phyloP scores from a whole-genome alignment of 2,797 vertebrate species.

The Sebastes diaconus region DNA sequence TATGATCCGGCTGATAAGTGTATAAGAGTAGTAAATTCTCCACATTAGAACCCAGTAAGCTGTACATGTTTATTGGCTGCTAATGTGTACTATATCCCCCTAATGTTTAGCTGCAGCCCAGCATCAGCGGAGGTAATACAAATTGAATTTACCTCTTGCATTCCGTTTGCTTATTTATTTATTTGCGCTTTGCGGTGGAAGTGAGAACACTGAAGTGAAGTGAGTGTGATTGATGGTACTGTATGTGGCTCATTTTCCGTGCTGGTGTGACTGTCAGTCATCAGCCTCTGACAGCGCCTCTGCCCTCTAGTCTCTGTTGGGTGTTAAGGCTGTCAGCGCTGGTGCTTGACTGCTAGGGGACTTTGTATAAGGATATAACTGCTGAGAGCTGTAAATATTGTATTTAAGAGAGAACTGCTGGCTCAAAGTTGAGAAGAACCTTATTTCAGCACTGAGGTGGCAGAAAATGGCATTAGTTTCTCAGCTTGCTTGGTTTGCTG shows the following conservation, averaged over 20 bases:
- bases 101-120: background rate
- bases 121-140: background rate
- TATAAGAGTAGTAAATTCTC: background rate
- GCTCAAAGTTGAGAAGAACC: slow-evolving; percentile 24
- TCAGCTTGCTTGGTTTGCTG: slow-evolving; percentile 15
- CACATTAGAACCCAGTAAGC: background rate
- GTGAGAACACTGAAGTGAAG: slow-evolving; percentile 13
- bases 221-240: slow-evolving; percentile 46
- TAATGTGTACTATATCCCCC: background rate
- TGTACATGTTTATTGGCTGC: background rate
- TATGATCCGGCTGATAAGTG: background rate
- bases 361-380: slow-evolving; percentile 55
- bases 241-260: slow-evolving; percentile 36
- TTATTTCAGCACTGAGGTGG: slow-evolving; percentile 21
- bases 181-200: background rate
- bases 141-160: background rate
- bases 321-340: slow-evolving; percentile 66
- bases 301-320: slow-evolving; percentile 67
- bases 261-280: slow-evolving; percentile 51
- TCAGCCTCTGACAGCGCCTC: slow-evolving; percentile 65
- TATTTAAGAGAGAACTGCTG: slow-evolving; percentile 26
- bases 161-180: background rate
- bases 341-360: slow-evolving; percentile 54
- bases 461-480: slow-evolving; percentile 39
- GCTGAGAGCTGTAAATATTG: slow-evolving; percentile 61